A percentile compares a stretch with the other conserved stretches of the same genome.
These are phyloP conservation scores for Incurvaria masculella DNA, from an alignment of 2,888 invertebrate genomes.

Conservation along the genomic window DNA sequence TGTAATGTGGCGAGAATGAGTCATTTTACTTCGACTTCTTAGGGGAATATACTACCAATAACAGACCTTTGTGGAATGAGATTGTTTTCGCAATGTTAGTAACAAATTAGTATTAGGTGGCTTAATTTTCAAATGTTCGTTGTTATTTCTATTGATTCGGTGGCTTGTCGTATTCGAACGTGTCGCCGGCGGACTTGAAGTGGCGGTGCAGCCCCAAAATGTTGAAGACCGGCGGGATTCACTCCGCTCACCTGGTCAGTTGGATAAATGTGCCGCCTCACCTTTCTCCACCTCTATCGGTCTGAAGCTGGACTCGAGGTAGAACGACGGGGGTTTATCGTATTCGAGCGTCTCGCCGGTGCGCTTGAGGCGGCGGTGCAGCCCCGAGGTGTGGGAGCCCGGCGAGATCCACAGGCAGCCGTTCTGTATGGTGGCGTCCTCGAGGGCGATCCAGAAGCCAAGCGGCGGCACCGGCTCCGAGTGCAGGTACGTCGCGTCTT, in stretches of 20 bases:
- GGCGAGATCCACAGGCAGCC: slow-evolving; percentile 93
- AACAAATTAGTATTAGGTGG: too few relatives aligned
- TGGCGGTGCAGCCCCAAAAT: slow-evolving; percentile 75
- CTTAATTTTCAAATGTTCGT: too few relatives aligned
- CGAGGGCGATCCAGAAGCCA: slow-evolving; percentile 96
- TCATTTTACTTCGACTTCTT: neutral
- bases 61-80: neutral
- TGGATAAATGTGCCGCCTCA: too few relatives aligned
- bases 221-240: slow-evolving; percentile 91
- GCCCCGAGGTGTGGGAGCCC: slow-evolving; percentile 86
- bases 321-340: slow-evolving; percentile 64
- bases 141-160: too few relatives aligned
- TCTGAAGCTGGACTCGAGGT: slow-evolving; percentile 71
- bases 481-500: slow-evolving; percentile 85
- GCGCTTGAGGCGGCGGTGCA: slow-evolving; percentile 69
- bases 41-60: neutral
- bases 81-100: too few relatives aligned
- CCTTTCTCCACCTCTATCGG: slow-evolving; percentile 84
- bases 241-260: too few relatives aligned
- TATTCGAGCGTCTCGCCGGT: slow-evolving; percentile 61
- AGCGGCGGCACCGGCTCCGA: slow-evolving; percentile 78
- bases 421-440: slow-evolving; percentile 89
- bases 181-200: slow-evolving; percentile 58
- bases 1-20: slow-evolving; percentile 1
- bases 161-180: slow-evolving; percentile 67